phyloP scores from a whole-genome alignment of 2,888 invertebrate genomes.

The Tetragonisca angustula region DNA sequence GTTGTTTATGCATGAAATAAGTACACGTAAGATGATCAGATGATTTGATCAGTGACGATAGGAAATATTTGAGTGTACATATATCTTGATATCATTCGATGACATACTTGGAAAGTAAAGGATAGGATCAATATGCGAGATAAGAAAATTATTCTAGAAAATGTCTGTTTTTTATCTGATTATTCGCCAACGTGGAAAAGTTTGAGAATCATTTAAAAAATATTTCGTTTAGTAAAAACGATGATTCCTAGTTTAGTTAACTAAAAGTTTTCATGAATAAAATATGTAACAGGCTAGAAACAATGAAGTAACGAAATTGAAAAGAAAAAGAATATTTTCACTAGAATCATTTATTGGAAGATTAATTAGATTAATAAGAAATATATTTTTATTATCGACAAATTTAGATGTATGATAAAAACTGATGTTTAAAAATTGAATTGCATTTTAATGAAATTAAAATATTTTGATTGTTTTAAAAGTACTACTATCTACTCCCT shows the following conservation, averaged over 20 bases:
- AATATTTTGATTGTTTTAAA: background rate
- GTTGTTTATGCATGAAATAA: constrained; percentile 28
- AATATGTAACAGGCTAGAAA: background rate
- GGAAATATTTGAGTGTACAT: background rate
- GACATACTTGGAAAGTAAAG: background rate
- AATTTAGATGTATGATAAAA: background rate
- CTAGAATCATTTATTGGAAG: background rate
- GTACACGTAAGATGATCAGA: background rate
- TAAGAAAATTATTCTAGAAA: constrained; percentile 14
- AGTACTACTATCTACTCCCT: background rate
- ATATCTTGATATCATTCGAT: background rate
- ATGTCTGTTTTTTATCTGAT: background rate
- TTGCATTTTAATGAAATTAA: background rate
- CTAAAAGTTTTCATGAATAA: background rate
- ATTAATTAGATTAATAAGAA: background rate
- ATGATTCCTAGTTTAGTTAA: too few relatives aligned
- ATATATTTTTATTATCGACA: too few relatives aligned
- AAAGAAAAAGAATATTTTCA: background rate
- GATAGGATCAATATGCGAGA: background rate
- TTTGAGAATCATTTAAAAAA: background rate
- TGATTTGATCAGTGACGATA: background rate
- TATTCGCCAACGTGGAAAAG: background rate
- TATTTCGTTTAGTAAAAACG: background rate
- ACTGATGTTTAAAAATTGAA: background rate
- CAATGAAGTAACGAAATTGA: background rate